Evolutionary conservation across 92 coral and sea anemone genomes (phyloP).

Genomic region (Meandrina meandrites): DNA sequence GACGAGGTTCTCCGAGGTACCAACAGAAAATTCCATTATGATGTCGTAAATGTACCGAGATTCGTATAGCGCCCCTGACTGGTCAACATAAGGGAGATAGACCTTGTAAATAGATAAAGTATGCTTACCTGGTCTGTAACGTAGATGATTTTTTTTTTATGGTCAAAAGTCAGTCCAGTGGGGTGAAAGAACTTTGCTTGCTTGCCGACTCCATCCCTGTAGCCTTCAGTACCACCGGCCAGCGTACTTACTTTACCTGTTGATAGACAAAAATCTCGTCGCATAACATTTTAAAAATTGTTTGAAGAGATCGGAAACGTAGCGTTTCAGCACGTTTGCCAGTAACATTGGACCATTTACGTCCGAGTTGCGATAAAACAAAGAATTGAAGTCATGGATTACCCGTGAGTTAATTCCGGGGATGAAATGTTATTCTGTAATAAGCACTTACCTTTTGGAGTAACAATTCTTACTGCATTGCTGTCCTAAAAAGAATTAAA

Average conservation of each 20-base stretch:
- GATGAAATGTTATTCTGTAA: background rate
- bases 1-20: background rate
- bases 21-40: background rate
- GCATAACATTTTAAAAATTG: background rate
- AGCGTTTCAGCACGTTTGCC: too few species aligned
- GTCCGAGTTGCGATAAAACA: background rate
- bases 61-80: background rate
- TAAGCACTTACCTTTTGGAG: slow-evolving; percentile 55
- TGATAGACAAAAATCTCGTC: background rate
- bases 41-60: too few species aligned
- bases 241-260: slow-evolving; percentile 72
- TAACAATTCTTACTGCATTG: slow-evolving; percentile 75
- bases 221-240: slow-evolving; percentile 76
- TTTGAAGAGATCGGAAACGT: too few species aligned
- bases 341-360: too few species aligned
- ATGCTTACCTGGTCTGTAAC: slow-evolving; percentile 75
- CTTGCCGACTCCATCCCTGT: slow-evolving; percentile 63
- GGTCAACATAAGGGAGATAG: background rate
- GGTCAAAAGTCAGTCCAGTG: slow-evolving; percentile 80
- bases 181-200: slow-evolving; percentile 76
- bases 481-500: slow-evolving; percentile 51
- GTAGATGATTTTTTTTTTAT: slow-evolving; percentile 62
- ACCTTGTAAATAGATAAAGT: background rate
- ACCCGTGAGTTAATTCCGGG: too few species aligned
- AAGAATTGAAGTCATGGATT: slow-evolving; percentile 1